Conservation (phyloP, 2,113 vertebrate species). For the Cololabis saira region DNA sequence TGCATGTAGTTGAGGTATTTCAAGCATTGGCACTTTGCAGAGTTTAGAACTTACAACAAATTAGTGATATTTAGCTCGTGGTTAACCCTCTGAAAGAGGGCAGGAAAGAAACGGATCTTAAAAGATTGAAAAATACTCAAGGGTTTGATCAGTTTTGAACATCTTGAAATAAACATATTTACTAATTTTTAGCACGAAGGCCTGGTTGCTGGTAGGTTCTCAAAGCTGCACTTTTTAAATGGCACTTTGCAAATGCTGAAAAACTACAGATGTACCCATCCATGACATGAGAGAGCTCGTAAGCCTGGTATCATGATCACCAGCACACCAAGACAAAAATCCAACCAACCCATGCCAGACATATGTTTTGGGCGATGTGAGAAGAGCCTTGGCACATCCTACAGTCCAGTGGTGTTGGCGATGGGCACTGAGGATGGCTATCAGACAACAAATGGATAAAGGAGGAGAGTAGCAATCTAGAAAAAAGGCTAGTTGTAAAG, state of each 20-base stretch:
- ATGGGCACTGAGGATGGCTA: conserved; percentile 70
- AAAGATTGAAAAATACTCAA: conserved; percentile 54
- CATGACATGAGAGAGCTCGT: conserved; percentile 43
- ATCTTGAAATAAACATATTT: conserved; percentile 51
- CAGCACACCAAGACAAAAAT: conserved; percentile 48
- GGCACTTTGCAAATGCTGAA: conserved; percentile 81
- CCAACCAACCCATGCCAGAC: conserved; percentile 52
- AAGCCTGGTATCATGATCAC: conserved; percentile 29
- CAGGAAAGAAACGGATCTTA: conserved; percentile 31
- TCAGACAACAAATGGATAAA: conserved; percentile 58
- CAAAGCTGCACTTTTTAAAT: conserved; percentile 82
- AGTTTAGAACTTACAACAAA: conserved; percentile 59
- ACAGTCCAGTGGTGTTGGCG: conserved; percentile 56
- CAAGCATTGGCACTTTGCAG: conserved; percentile 80
- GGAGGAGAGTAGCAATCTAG: conserved; percentile 72
- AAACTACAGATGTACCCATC: conserved; percentile 65
- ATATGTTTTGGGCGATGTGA: conserved; percentile 58
- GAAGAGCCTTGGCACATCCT: conserved; percentile 61
- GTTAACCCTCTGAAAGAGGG: conserved; percentile 44
- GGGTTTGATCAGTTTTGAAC: conserved; percentile 49
- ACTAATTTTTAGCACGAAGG: conserved; percentile 66
- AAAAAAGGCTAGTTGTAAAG: conserved; percentile 78
- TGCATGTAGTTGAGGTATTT: conserved; percentile 82
- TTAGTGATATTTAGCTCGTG: conserved; percentile 52
- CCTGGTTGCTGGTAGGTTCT: conserved; percentile 80